Evolutionary conservation across 2,888 invertebrate species (phyloP), one percentile per base, ranked within the genome.

Genomic region (Busseola fusca): DNA sequence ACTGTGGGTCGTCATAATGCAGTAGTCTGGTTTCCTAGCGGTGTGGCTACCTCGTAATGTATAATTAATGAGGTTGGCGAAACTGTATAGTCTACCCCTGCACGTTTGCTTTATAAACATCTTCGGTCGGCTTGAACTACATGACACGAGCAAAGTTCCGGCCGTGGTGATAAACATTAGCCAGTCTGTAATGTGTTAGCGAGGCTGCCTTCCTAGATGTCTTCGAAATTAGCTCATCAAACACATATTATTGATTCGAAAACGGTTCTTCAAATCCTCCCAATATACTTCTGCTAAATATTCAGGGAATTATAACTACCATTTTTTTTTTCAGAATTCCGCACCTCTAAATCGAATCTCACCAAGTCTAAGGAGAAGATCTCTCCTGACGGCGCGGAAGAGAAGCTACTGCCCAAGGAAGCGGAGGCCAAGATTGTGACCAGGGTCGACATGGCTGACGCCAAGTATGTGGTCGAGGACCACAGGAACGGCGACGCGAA

Each of bases 401-500:
- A 97, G 93, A 97, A 97, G 87, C 96, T 97, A 94, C 91, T 97
- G 69, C 93, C 96, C 18, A 95, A 96, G 64, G 97, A 97, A 42
- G 96, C 96, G 69, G 96, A 96, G 85, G 96, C 96, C 54, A 95
- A 96, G 89, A 95, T 96, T 72, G 93, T 96, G 34, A 96, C 96
- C 16, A 96, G 96, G 67, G 96, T 96, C 42, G 96, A 96, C 87
- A 95, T 96, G 90, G 96, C 96, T 1, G 97, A 98, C 94, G 97
- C 98, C 2, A 98, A 98, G 93, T 98, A 97, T 84, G 97, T 97
- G 64, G 96, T 97, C 21, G 97, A 97, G 1, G 97, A 97, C 89
- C 96, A 97, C 80, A 96, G 97, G 90, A 98, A 98, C 96, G 98
- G 98, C 2, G 98, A 98, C 91, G 98, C 98, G 0, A 98, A 98